Evolutionary conservation across 1,140 invertebrate species (phyloP).

Genomic region (Cecropterus lyciades): DNA sequence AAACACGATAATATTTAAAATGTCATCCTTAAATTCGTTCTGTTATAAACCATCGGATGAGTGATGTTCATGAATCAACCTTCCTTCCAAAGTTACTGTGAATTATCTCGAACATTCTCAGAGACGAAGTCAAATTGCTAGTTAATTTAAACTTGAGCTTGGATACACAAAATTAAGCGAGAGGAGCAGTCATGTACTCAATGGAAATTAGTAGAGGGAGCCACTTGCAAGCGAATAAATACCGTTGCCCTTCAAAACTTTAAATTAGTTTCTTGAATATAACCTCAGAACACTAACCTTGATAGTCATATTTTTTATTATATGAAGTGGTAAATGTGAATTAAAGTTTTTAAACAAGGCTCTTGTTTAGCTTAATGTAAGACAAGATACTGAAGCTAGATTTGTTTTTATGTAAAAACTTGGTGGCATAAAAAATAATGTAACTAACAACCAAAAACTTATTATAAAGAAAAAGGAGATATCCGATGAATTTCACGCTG

Average conservation of each 20-base stretch:
- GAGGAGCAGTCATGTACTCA: conserved; percentile 33
- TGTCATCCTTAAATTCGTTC: no score
- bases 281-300: conserved; percentile 16
- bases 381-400: no score
- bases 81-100: conserved; percentile 21
- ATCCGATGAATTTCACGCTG: no score
- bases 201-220: conserved; percentile 31
- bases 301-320: no score
- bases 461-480: no score
- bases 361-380: no score
- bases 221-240: conserved; percentile 42
- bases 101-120: conserved; percentile 30
- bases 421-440: no score
- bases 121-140: conserved; percentile 29
- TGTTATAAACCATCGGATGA: not conserved
- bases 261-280: conserved; percentile 44
- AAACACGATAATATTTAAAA: no score
- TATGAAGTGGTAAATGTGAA: no score
- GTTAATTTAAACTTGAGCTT: conserved; percentile 37
- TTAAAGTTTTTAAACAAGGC: no score
- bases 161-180: conserved; percentile 35
- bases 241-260: conserved; percentile 45
- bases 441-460: no score
- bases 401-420: no score
- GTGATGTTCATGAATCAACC: conserved; percentile 16